These are phyloP conservation scores for Paelopatides confundens DNA, from an alignment of 53 echinoderm and acorn worm species.

Conservation along the genomic window DNA sequence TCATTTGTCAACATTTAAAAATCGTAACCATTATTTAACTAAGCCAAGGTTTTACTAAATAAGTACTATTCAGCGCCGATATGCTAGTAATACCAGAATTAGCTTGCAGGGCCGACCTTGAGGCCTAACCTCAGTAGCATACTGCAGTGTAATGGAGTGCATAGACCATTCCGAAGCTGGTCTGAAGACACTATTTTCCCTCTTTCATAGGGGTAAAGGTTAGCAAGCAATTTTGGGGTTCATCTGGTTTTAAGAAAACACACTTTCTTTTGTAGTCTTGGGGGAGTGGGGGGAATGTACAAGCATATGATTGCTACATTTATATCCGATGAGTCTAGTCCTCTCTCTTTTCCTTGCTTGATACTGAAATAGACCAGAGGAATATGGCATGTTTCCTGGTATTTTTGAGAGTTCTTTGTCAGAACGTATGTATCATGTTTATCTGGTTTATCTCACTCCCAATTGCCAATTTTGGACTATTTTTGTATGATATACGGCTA, in stretches of 20 bases:
- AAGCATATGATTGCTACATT: neutral
- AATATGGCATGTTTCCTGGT: neutral
- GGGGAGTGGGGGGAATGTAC: conserved; percentile 9
- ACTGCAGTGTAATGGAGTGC: too few species aligned
- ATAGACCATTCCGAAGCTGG: conserved; percentile 51
- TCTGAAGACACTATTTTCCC: conserved; percentile 15
- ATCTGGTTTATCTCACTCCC: neutral
- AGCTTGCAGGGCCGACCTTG: too few species aligned
- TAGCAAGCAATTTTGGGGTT: neutral
- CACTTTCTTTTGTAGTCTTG: conserved; percentile 35
- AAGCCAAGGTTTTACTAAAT: too few species aligned
- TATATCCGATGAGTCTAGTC: neutral
- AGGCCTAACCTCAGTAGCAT: too few species aligned
- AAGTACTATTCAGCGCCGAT: too few species aligned
- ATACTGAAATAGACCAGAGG: neutral
- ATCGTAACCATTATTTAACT: too few species aligned
- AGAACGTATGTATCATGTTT: neutral
- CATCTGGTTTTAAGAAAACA: conserved; percentile 29
- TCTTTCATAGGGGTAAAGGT: conserved; percentile 15
- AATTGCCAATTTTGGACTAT: conserved; percentile 26
- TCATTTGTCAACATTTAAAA: too few species aligned
- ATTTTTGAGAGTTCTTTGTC: neutral
- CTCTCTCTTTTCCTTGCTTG: neutral
- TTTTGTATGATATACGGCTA: neutral
- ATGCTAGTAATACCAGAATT: too few species aligned